Base-by-base conservation (phyloP, 1,140 invertebrate species). In the Drosophila lacertosa region DNA sequence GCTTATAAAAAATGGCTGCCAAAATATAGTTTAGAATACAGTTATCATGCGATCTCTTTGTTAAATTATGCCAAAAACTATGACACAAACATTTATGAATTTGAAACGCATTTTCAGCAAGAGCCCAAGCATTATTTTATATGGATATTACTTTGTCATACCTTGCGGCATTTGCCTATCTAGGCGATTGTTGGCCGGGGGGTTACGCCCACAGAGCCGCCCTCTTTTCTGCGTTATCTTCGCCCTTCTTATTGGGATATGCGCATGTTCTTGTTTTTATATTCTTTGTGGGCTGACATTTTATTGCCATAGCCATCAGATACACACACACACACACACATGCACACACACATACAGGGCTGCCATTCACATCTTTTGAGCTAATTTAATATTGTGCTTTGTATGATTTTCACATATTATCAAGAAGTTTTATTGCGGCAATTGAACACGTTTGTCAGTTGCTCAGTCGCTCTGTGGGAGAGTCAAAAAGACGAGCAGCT, bases 341-440 rank as follows among this genome's bases (percentile, higher is more conserved):
- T 37, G 32, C 35, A 42, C 18, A 51, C 39, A 47, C n/a, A 13
- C 32, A 10, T 22, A 55, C 16, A 42, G 16, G 13, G 6, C 18
- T 59, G 60, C 58, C 54, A 58, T 83, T 68, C 71, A 65, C 65
- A 79, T 75, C 51, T 86, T 65, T 72, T 55, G 65, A 55, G 77
- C 82, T 88, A 88, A 88, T 88, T 88, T 88, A 88, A 88, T 88
- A 88, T 88, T 88, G 82, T 88, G 82, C 82, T 88, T 88, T 88
- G 82, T 88, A 88, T 88, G 82, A 88, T 88, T 88, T 88, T 88
- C 82, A 88, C 82, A 88, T 88, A 88, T 88, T 88, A 88, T 88
- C 82, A 71, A 81, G 82, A 88, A 88, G 77, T 88, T 88, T 88
- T 88, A 88, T 88, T 88, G 83, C 82, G 74, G 77, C 82, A 88